phyloP scores from a whole-genome alignment of 64 coral and sea anemone genomes.

The Orbicella faveolata region DNA sequence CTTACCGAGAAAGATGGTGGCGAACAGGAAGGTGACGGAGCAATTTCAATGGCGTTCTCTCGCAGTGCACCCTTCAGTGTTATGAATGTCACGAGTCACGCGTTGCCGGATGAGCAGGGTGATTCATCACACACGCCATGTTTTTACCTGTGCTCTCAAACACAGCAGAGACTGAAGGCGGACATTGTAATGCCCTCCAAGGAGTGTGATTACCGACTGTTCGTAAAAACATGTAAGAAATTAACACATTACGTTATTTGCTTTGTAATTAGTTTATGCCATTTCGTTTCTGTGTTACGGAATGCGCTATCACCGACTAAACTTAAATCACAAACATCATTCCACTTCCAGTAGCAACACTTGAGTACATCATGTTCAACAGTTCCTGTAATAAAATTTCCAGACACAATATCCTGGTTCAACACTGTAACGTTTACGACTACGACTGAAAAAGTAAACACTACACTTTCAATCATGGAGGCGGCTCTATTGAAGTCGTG shows the following conservation, averaged over 20 bases:
- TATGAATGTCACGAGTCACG: neutral
- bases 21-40: neutral
- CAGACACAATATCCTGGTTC: too few relatives aligned
- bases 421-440: too few relatives aligned
- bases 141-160: slow-evolving; percentile 5
- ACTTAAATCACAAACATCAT: too few relatives aligned
- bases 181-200: slow-evolving; percentile 23
- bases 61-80: neutral
- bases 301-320: too few relatives aligned
- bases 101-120: neutral
- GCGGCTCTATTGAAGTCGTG: too few relatives aligned
- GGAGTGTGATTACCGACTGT: slow-evolving; percentile 22
- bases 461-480: too few relatives aligned
- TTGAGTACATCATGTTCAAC: too few relatives aligned
- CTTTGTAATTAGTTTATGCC: neutral
- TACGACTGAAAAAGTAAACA: too few relatives aligned
- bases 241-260: neutral
- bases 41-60: neutral
- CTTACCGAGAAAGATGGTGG: neutral
- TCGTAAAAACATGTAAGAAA: slow-evolving; percentile 30
- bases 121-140: neutral
- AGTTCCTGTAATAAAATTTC: too few relatives aligned
- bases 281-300: too few relatives aligned
- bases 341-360: too few relatives aligned
- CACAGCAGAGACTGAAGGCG: neutral